These are phyloP conservation scores for Herminia tarsipennalis DNA, from an alignment of 2,888 invertebrate genomes.

Conservation along the genomic window DNA sequence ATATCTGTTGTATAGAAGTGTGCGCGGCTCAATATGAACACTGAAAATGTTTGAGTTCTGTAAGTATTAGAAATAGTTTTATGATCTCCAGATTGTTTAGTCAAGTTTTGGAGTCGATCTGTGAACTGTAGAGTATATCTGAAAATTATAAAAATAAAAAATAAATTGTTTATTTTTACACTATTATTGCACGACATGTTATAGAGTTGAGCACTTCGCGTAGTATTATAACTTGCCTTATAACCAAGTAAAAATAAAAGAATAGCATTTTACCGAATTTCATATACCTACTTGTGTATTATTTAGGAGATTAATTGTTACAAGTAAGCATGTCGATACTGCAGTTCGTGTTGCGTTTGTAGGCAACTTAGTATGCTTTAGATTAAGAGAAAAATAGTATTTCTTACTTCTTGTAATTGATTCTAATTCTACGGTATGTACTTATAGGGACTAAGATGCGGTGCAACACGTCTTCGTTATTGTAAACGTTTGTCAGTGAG, in stretches of 20 bases:
- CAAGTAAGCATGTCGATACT: slow-evolving; percentile 36
- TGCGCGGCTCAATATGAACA: slow-evolving; percentile 39
- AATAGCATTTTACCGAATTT: slow-evolving; percentile 43
- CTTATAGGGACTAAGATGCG: slow-evolving; percentile 52
- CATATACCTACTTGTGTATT: slow-evolving; percentile 33
- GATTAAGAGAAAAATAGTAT: slow-evolving; percentile 72
- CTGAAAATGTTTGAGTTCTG: slow-evolving; percentile 37
- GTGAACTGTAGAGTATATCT: slow-evolving; percentile 52
- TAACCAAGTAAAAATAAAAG: slow-evolving; percentile 47
- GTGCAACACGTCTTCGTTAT: slow-evolving; percentile 28
- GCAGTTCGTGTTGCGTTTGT: slow-evolving; percentile 43
- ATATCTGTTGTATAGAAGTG: slow-evolving; percentile 36
- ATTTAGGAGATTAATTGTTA: slow-evolving; percentile 49
- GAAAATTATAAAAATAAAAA: slow-evolving; percentile 31
- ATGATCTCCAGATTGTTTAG: slow-evolving; percentile 78
- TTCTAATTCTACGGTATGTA: slow-evolving; percentile 51
- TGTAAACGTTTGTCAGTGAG: slow-evolving; percentile 16
- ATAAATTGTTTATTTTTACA: slow-evolving; percentile 26
- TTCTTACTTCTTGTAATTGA: slow-evolving; percentile 57
- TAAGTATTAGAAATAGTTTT: slow-evolving; percentile 76
- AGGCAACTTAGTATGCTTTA: slow-evolving; percentile 60
- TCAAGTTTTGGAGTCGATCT: slow-evolving; percentile 69
- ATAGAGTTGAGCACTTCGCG: slow-evolving; percentile 44
- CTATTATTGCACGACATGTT: slow-evolving; percentile 46
- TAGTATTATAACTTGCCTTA: slow-evolving; percentile 46